Base-by-base conservation (phyloP, 2,797 vertebrate genomes). In the Psittacula derbiana region DNA sequence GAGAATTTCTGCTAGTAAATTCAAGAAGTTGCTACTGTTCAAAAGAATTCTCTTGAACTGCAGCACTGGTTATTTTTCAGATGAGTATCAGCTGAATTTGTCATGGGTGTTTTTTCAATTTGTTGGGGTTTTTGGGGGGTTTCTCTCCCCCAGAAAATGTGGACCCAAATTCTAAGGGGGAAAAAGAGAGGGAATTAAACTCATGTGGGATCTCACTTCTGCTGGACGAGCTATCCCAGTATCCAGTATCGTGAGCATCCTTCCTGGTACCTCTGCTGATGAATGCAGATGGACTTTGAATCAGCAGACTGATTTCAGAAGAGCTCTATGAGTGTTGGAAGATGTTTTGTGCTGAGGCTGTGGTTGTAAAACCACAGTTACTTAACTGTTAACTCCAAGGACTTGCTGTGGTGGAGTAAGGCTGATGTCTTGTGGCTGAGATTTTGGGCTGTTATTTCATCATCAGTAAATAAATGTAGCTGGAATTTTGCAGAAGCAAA, bases 51-150 rank as follows among this genome's bases (percentile, higher is more conserved):
- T 52, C 19, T 60, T 69, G 28, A 73, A 13, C 4, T 36, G 49
- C 73, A 93, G 23, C 27, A 21, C 7, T 80, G 12, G 6, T 60
- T 89, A 5, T 85, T 60, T 76, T 65, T 85, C 50, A 78, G 50
- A 55, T 15, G 61, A 33, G 6, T 65, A 11, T 7, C 41, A 44
- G 38, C 17, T 81, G 28, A 81, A 38, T 55, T 91, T 81, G 8
- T 64, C 8, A 31, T 36, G 28, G 55, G 23, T 55, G 10, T 2
- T 36, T 55, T 31, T 36, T 14, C 30, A 1, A 11, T 11, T 46
- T 44, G 24, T 40, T 14, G 10, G 6, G 0, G 1, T 25, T 47
- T 30, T 31, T 12, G 4, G 3, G 21, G 13, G 6, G 4, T 25
- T 15, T 14, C 53, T 55, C 58, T 76, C 30, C 55, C 55, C n/a